A percentile compares a stretch with the other conserved stretches of the same genome.
These are phyloP conservation scores for Phoxinus phoxinus DNA, from an alignment of 2,113 vertebrate genomes.

Conservation along the genomic window DNA sequence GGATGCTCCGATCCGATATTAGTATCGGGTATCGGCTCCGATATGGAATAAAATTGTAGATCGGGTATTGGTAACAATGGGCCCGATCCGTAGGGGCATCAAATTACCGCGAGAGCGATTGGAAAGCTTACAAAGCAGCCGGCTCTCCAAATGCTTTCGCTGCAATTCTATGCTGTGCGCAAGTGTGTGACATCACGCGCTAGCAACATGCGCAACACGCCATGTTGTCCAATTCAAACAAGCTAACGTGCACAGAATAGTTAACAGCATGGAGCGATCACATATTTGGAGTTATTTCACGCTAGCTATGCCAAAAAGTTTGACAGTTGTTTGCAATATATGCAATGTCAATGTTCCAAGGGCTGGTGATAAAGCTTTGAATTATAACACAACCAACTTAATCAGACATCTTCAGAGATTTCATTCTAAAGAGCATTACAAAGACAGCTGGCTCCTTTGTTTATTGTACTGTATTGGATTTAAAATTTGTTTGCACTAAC, in stretches of 20 bases:
- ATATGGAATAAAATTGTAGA: no score
- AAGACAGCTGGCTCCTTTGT: no score
- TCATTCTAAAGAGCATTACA: background rate
- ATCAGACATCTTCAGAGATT: background rate
- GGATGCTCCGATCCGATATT: no score
- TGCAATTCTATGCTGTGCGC: no score
- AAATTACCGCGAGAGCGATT: no score
- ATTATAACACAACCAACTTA: slow-evolving; percentile 4
- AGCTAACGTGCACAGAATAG: background rate
- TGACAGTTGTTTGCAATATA: background rate
- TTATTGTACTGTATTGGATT: no score
- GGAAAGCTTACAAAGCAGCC: no score
- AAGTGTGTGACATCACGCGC: background rate
- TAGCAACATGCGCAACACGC: background rate
- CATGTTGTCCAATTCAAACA: background rate
- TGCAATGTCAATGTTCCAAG: background rate
- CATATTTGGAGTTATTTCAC: background rate
- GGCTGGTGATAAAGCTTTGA: background rate
- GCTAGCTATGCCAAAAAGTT: background rate
- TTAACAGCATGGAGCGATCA: background rate
- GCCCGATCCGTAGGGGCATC: no score
- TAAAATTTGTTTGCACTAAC: no score
- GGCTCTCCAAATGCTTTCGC: no score
- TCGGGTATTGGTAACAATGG: no score
- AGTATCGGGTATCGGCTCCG: no score